phyloP scores from a whole-genome alignment of 2,113 vertebrate species.

The Micronycteris hirsuta region DNA sequence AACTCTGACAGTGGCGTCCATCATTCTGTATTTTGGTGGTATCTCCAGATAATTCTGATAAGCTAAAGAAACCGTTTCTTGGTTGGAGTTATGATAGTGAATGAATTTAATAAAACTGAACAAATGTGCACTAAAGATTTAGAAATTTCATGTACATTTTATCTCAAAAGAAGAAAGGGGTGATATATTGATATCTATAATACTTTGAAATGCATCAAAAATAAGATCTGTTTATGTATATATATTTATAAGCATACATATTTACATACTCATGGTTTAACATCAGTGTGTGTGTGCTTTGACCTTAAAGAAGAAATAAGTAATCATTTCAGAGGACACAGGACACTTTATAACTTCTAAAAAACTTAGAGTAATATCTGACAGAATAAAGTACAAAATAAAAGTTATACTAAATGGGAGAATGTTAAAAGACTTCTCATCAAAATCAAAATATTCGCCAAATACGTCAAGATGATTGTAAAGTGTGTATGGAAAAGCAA shows the following conservation, averaged over 20 bases:
- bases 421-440: not conserved
- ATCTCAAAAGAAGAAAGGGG: not conserved
- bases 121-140: not conserved
- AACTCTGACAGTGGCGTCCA: not conserved
- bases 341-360: not conserved
- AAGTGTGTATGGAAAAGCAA: not conserved
- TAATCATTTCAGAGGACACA: not conserved
- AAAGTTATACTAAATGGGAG: not conserved
- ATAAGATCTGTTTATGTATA: not conserved
- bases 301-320: not conserved
- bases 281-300: not conserved
- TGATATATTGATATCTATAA: not conserved
- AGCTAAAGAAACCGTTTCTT: not conserved
- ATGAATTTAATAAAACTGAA: not conserved
- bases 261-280: not conserved
- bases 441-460: not conserved
- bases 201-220: conserved; percentile 17
- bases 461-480: not conserved
- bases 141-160: not conserved
- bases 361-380: not conserved
- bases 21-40: not conserved
- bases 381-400: not conserved
- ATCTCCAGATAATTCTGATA: not conserved
- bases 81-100: not conserved
- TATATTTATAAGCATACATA: not conserved